phyloP scores from a whole-genome alignment of 1,140 invertebrate species.

The Mizuhopecten yessoensis region DNA sequence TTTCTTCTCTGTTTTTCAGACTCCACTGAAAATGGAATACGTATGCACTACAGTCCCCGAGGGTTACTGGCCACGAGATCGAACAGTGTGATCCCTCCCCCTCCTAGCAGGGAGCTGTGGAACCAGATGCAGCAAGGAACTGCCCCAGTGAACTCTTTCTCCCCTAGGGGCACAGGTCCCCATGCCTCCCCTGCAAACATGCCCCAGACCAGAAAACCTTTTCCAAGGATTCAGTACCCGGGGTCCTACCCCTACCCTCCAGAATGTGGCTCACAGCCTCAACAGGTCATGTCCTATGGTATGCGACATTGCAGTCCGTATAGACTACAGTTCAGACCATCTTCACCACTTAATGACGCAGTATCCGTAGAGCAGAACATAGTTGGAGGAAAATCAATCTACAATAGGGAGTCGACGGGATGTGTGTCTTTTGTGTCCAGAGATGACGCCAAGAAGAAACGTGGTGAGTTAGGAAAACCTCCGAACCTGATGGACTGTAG shows the following conservation, averaged over 20 bases:
- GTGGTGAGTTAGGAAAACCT: neutral
- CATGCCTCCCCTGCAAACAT: no score
- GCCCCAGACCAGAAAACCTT: neutral
- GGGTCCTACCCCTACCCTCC: neutral
- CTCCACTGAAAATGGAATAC: neutral
- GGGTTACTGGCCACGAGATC: neutral
- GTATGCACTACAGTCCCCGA: neutral
- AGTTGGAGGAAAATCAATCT: neutral
- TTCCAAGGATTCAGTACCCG: neutral
- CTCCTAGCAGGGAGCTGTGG: neutral
- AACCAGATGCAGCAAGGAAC: slow-evolving; percentile 20
- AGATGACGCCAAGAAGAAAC: neutral
- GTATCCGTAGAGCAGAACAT: neutral
- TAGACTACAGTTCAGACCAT: neutral
- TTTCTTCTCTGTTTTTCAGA: slow-evolving; percentile 10
- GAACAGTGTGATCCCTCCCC: neutral
- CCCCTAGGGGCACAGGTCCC: neutral
- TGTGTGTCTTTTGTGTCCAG: neutral
- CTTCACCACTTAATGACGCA: neutral
- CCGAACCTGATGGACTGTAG: neutral
- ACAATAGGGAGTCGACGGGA: neutral
- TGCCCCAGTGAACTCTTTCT: neutral
- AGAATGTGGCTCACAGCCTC: neutral
- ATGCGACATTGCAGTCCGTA: neutral
- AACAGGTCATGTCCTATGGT: neutral